Conservation (phyloP, 1,140 invertebrate species). For the Drosophila saltans region DNA sequence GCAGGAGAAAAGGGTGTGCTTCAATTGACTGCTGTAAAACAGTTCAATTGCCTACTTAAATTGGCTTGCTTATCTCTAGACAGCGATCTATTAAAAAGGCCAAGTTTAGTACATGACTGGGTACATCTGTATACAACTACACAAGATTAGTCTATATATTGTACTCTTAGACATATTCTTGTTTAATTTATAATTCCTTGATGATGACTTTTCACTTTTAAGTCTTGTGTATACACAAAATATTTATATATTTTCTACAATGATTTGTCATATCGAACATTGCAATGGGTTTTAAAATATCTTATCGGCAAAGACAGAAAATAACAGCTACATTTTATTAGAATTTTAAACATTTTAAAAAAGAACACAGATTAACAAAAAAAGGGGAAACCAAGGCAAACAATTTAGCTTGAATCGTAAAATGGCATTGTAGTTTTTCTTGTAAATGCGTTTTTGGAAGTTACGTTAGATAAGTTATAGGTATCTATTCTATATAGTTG, state of each 20-base stretch:
- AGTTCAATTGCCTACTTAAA: not conserved
- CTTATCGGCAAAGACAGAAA: not conserved
- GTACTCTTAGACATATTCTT: not conserved
- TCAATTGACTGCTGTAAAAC: not conserved
- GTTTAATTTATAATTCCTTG: constrained; percentile 3
- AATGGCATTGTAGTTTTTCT: no score
- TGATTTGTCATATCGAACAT: not conserved
- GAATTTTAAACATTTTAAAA: no score
- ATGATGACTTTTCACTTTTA: not conserved
- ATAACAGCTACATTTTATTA: no score
- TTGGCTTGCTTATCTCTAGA: constrained; percentile 1
- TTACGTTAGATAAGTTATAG: no score
- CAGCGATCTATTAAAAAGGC: not conserved
- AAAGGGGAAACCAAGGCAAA: no score
- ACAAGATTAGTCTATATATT: not conserved
- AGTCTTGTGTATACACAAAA: not conserved
- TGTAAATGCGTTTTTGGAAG: no score
- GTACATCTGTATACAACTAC: not conserved
- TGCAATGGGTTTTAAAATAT: not conserved
- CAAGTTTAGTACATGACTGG: not conserved
- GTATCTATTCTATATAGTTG: no score
- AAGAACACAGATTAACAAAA: no score
- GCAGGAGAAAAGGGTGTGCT: not conserved
- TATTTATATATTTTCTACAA: not conserved
- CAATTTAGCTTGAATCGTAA: no score